phyloP scores from a whole-genome alignment of 2,113 vertebrate species.

The Dasypus novemcinctus region DNA sequence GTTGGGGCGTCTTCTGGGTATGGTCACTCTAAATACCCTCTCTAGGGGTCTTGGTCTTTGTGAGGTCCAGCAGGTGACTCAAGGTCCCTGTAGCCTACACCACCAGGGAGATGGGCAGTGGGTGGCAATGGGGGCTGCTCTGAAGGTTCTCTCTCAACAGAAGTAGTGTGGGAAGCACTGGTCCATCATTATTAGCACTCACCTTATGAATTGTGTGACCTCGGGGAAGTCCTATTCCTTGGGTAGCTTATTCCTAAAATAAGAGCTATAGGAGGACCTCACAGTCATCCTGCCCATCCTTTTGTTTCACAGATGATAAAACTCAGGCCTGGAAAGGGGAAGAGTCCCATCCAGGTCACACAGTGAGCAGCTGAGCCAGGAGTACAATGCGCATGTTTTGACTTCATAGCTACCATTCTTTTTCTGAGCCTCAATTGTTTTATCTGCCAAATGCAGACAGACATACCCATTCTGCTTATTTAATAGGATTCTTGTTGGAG shows the following conservation, averaged over 20 bases:
- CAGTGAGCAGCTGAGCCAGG: not conserved
- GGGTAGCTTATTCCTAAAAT: not conserved
- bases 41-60: not conserved
- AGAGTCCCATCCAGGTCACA: not conserved
- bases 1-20: not conserved
- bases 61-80: not conserved
- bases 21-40: rapidly evolving
- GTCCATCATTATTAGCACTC: not conserved
- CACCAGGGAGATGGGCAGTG: not conserved
- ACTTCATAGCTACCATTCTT: not conserved
- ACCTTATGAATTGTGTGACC: not conserved
- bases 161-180: not conserved
- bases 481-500: not conserved
- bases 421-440: not conserved
- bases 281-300: not conserved
- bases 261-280: not conserved
- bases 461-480: not conserved
- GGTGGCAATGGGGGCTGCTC: not conserved
- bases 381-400: rapidly evolving
- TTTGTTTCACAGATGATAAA: not conserved
- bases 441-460: not conserved
- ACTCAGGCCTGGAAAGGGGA: not conserved
- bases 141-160: not conserved
- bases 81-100: not conserved
- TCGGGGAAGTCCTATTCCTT: not conserved